These are phyloP conservation scores for Solenodon paradoxus DNA, from an alignment of 2,113 vertebrate genomes.

Conservation along the genomic window DNA sequence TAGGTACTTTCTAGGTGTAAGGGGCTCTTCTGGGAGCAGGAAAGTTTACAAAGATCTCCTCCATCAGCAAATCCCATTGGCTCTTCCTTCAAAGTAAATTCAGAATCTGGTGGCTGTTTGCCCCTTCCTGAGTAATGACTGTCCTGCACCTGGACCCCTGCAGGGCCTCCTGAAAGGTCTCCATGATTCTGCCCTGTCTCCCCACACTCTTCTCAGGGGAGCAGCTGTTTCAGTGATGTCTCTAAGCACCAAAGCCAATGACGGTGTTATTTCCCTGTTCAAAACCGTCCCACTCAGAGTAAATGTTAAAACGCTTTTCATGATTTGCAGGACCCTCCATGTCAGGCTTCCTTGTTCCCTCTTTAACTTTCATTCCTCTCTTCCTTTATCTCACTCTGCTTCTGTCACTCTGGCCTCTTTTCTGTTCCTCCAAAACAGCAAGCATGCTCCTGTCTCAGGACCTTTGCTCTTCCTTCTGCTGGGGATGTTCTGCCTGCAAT, in stretches of 20 bases:
- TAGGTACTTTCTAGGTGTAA: neutral
- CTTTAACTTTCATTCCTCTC: neutral
- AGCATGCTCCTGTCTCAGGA: neutral
- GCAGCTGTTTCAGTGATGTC: neutral
- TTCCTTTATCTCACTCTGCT: neutral
- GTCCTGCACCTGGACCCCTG: no score
- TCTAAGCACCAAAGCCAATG: neutral
- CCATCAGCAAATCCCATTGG: neutral
- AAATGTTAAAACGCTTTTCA: neutral
- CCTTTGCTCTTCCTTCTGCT: neutral
- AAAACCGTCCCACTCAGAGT: neutral
- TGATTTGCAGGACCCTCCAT: neutral
- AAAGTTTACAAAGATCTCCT: neutral
- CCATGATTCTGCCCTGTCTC: neutral
- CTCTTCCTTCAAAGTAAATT: neutral
- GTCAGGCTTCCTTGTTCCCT: neutral
- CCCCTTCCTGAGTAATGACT: rapidly evolving
- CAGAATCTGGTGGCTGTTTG: neutral
- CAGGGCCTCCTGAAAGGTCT: neutral
- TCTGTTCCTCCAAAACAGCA: neutral
- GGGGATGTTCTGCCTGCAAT: neutral
- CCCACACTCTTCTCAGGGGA: neutral
- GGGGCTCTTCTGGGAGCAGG: neutral
- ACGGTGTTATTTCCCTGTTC: neutral
- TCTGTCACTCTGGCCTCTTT: neutral